Base-by-base conservation (phyloP, 2,797 vertebrate genomes). In the Pagetopsis macropterus region DNA sequence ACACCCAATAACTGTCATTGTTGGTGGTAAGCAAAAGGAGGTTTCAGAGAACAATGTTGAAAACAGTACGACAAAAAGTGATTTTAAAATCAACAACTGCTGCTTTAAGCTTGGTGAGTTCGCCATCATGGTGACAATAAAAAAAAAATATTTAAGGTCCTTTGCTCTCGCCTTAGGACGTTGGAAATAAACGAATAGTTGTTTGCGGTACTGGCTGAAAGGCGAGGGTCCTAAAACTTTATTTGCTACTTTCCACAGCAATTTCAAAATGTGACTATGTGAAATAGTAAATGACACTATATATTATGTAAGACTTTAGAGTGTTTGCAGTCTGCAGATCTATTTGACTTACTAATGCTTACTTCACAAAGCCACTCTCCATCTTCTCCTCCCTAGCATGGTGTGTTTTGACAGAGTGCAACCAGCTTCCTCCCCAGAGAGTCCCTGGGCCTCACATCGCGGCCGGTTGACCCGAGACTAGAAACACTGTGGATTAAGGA, bases 391-490 rank as follows among this genome's bases (percentile, higher is more conserved):
- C 14, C 9, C 50, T 23, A 56, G 15, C 21, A 6, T 11, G 13
- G 27, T 66, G 63, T 63, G 66, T 67, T 81, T 65, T 80, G 82
- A 82, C 73, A 86, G 49, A 54, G 40, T 41, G 45, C 45, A 52
- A 70, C 60, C 83, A 63, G 40, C 16, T 57, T 19, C 3, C 0
- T 16, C 81, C 62, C 78, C 21, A 31, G 75, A 70, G 79, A 73
- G 44, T 21, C 31, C 52, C 48, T 63, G 67, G 11, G 40, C 27
- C 76, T 65, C 21, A 44, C 40, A 19, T 12, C 19, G 13, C 54
- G 60, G 19, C 46, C 0, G 51, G 48, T 4, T 75, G 75, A 87
- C 60, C 69, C 68, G 41, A 56, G 65, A 68, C 48, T 27, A 64
- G 58, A 61, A 62, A 45, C 75, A 12, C 11, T 52, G 82, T 1